Evolutionary conservation across 2,888 invertebrate genomes (phyloP).

Genomic region (Notocelia uddmanniana): DNA sequence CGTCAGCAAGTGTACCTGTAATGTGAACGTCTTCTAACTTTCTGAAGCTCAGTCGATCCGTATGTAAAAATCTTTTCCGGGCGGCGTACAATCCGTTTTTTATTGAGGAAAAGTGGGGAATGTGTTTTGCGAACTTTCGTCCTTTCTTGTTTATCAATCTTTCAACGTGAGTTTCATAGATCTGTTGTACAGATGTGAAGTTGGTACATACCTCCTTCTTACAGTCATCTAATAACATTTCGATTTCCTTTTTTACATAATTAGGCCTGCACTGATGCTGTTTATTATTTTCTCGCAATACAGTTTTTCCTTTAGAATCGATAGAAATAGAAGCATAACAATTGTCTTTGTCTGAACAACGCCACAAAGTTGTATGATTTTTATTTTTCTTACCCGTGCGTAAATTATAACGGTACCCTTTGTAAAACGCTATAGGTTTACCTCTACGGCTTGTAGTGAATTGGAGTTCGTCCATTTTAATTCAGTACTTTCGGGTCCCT

Average conservation of each 20-base stretch:
- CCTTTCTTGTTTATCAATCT: conserved; percentile 5
- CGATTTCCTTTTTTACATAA: conserved; percentile 7
- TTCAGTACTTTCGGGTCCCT: not conserved
- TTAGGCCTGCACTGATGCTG: not conserved
- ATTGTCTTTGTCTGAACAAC: conserved; percentile 1
- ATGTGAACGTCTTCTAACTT: conserved; percentile 9
- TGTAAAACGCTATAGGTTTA: conserved; percentile 1
- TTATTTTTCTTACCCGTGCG: conserved; percentile 2
- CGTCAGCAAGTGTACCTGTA: conserved; percentile 7
- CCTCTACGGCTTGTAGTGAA: not conserved
- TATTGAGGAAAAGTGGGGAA: not conserved
- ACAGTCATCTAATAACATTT: not conserved
- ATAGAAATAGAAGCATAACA: conserved; percentile 10
- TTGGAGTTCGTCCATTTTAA: not conserved
- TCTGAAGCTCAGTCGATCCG: not conserved
- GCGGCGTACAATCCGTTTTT: conserved; percentile 21
- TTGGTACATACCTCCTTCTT: conserved; percentile 8
- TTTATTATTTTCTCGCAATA: conserved; percentile 11
- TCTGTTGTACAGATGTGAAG: conserved; percentile 13
- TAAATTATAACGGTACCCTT: conserved; percentile 9
- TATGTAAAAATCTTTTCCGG: conserved; percentile 14
- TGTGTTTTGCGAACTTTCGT: not conserved
- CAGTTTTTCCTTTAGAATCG: conserved; percentile 3
- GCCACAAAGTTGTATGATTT: conserved; percentile 11
- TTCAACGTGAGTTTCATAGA: conserved; percentile 9